phyloP scores from a whole-genome alignment of 2,797 vertebrate species.

The Epinephelus coioides region DNA sequence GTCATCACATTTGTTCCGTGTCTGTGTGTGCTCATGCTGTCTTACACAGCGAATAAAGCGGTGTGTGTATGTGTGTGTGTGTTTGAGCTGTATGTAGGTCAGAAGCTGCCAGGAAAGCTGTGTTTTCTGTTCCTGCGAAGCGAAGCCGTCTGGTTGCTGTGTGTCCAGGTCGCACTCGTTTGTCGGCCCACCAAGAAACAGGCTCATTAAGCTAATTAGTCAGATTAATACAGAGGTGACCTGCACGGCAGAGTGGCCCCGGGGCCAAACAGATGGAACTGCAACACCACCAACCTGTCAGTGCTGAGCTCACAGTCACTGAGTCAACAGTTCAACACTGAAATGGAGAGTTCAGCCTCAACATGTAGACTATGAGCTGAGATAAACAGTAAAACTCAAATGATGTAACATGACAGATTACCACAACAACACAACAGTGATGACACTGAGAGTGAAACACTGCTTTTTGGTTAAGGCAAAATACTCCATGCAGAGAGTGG shows the following conservation, averaged over 20 bases:
- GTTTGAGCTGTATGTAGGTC: slow-evolving; percentile 60
- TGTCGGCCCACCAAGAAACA: slow-evolving; percentile 70
- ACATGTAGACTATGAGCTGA: not conserved
- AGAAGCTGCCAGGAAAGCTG: slow-evolving; percentile 59
- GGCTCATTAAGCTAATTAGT: slow-evolving; percentile 76
- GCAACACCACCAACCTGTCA: slow-evolving; percentile 62
- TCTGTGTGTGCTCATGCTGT: slow-evolving; percentile 27
- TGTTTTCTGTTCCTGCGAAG: slow-evolving; percentile 52
- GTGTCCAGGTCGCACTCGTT: slow-evolving; percentile 62
- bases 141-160: slow-evolving; percentile 54
- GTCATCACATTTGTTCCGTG: slow-evolving; percentile 35
- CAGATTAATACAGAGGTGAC: slow-evolving; percentile 71
- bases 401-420: not conserved
- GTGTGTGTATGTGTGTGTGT: not conserved
- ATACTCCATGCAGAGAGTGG: not conserved
- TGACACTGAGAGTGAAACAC: not conserved
- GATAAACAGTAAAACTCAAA: not conserved
- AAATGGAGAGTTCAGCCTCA: not conserved
- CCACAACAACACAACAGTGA: not conserved
- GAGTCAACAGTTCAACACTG: slow-evolving; percentile 57
- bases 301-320: slow-evolving; percentile 34
- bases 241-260: slow-evolving; percentile 43
- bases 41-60: slow-evolving; percentile 25
- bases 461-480: not conserved
- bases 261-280: slow-evolving; percentile 73